A percentile compares a stretch with the other conserved stretches of the same genome.
Conservation (phyloP, 2,888 invertebrate genomes). For the Rhagonycha lutea region DNA sequence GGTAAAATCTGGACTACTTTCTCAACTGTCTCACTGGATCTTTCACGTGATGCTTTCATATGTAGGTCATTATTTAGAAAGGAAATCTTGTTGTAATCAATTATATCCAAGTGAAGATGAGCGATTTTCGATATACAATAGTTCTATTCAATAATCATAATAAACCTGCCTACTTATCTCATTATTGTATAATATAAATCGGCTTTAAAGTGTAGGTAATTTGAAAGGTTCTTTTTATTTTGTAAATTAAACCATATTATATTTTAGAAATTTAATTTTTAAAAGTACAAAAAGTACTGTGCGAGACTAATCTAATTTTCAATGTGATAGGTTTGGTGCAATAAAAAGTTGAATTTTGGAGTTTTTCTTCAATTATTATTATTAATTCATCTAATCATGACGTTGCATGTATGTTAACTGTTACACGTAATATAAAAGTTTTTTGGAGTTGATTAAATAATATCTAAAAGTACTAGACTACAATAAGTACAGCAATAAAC, state of each 20-base stretch:
- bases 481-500: background rate
- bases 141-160: background rate
- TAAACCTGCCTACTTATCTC: background rate
- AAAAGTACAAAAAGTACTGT: background rate
- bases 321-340: background rate
- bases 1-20: slow-evolving; percentile 15
- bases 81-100: slow-evolving; percentile 11
- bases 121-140: background rate
- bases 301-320: background rate
- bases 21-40: slow-evolving; percentile 8
- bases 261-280: background rate
- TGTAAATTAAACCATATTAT: background rate
- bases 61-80: slow-evolving; percentile 21
- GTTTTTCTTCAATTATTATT: background rate
- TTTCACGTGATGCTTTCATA: slow-evolving; percentile 17
- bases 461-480: background rate
- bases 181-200: background rate
- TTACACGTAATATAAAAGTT: background rate
- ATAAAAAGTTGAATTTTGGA: background rate
- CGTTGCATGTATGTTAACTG: background rate
- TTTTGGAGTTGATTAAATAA: background rate
- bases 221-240: background rate
- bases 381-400: background rate
- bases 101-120: background rate
- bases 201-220: background rate